Evolutionary conservation across 2,888 invertebrate species (phyloP).

Genomic region (Machimus rusticus): DNA sequence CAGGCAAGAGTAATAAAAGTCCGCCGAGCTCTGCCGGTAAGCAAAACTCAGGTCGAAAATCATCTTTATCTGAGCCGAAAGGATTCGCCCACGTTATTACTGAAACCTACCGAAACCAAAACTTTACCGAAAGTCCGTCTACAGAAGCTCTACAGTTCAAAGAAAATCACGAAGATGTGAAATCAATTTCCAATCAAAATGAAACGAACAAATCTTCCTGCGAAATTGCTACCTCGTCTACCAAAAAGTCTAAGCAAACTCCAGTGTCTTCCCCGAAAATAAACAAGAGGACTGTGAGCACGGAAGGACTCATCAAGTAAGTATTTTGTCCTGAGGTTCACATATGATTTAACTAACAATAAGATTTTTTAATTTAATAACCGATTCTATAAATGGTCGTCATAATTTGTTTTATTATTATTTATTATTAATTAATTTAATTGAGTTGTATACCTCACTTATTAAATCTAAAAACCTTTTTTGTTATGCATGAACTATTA

Average conservation of each 20-base stretch:
- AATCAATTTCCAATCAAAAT: background rate
- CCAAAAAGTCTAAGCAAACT: background rate
- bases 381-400: too few relatives aligned
- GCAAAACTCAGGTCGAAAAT: background rate
- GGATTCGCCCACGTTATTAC: background rate
- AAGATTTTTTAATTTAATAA: too few relatives aligned
- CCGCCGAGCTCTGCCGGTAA: background rate
- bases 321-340: background rate
- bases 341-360: background rate
- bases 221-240: background rate
- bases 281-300: background rate
- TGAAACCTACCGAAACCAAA: constrained; percentile 2
- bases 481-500: too few relatives aligned
- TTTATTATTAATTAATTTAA: too few relatives aligned
- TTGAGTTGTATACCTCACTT: too few relatives aligned
- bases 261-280: background rate
- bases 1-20: background rate
- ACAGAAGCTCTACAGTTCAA: background rate
- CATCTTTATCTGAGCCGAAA: background rate
- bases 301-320: constrained; percentile 21
- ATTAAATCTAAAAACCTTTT: too few relatives aligned
- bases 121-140: constrained; percentile 5
- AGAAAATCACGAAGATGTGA: background rate
- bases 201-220: background rate
- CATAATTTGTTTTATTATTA: background rate